Conservation (phyloP, 2,888 invertebrate species). For the Torymus auratus region DNA sequence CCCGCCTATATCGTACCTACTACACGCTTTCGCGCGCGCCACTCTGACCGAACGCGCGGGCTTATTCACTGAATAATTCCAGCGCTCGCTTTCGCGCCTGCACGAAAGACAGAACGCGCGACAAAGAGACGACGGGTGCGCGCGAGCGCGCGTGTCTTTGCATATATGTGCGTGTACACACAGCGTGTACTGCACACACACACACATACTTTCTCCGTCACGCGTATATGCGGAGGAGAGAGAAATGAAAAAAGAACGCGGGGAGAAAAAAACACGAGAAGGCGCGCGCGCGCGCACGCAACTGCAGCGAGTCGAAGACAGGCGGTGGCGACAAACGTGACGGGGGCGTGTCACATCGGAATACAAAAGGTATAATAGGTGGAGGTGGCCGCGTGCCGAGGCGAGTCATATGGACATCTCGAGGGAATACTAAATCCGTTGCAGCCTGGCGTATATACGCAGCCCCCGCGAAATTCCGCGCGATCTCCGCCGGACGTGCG, state of each 20-base stretch:
- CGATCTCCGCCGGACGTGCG: neutral
- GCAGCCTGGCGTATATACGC: slow-evolving; percentile 18
- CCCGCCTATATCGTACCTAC: slow-evolving; percentile 26
- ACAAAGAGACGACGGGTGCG: neutral
- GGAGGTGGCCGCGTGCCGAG: slow-evolving; percentile 68
- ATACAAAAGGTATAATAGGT: slow-evolving; percentile 68
- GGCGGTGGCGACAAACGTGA: slow-evolving; percentile 69
- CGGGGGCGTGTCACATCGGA: slow-evolving; percentile 72
- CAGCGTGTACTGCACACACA: too few relatives aligned
- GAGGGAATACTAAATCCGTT: slow-evolving; percentile 68
- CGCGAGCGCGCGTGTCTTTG: too few relatives aligned
- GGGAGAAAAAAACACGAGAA: neutral
- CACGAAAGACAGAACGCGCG: slow-evolving; percentile 32
- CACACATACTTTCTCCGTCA: too few relatives aligned
- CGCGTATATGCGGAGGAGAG: slow-evolving; percentile 9
- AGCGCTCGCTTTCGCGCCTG: neutral
- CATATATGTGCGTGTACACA: too few relatives aligned
- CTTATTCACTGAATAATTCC: slow-evolving; percentile 49
- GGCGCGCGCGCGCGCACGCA: neutral
- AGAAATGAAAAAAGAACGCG: slow-evolving; percentile 8
- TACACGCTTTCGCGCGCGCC: neutral
- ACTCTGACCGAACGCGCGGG: slow-evolving; percentile 20
- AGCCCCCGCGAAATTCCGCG: slow-evolving; percentile 1
- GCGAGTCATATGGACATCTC: slow-evolving; percentile 66
- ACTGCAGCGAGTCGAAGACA: neutral